phyloP scores from a whole-genome alignment of 2,888 invertebrate species.

The Acleris literana region DNA sequence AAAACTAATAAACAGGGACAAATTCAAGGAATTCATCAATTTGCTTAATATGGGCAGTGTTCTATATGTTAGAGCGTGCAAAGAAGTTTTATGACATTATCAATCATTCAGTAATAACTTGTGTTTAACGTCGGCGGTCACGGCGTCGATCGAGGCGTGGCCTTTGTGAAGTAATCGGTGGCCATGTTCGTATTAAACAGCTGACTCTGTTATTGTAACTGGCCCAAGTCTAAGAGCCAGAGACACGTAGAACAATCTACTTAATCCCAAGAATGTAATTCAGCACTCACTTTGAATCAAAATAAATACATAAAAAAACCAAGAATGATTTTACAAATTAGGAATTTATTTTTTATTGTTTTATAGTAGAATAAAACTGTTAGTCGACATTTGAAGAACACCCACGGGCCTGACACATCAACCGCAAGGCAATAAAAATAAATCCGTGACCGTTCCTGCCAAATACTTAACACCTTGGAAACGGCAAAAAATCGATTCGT shows the following conservation, averaged over 20 bases:
- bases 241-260: too few relatives aligned
- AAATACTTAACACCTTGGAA: constrained; percentile 30
- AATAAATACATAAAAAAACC: not conserved
- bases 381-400: constrained; percentile 32
- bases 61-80: constrained; percentile 7
- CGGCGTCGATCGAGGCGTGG: constrained; percentile 26
- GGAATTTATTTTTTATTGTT: not conserved
- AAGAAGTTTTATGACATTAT: constrained; percentile 32
- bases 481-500: constrained; percentile 33
- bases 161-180: constrained; percentile 17
- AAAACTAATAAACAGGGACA: constrained; percentile 40
- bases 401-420: constrained; percentile 32
- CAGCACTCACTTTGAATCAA: not conserved
- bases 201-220: not conserved
- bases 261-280: not conserved
- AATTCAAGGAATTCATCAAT: constrained; percentile 38
- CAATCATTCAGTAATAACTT: constrained; percentile 22
- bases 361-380: constrained; percentile 18
- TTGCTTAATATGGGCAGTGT: constrained; percentile 22
- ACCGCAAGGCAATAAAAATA: constrained; percentile 32
- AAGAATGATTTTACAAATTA: not conserved
- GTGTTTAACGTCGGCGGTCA: constrained; percentile 20
- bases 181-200: not conserved
- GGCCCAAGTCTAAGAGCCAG: too few relatives aligned
- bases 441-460: constrained; percentile 24